Base-by-base conservation (phyloP, 2,113 vertebrate genomes). In the Phaethornis superciliosus region DNA sequence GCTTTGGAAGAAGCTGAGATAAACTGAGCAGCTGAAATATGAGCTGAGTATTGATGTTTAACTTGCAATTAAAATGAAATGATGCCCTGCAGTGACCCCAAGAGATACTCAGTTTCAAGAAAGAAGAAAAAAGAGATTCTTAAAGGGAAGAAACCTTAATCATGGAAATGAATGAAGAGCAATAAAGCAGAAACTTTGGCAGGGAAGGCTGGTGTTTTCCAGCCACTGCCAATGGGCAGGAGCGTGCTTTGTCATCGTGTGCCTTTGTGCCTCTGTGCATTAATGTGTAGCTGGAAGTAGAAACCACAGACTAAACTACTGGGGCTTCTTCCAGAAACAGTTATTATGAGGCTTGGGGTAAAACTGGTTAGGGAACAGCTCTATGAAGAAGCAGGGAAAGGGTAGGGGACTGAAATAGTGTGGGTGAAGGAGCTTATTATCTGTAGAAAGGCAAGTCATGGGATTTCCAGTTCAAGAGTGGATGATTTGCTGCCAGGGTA, bases 21-120 rank as follows among this genome's bases (percentile, higher is more conserved):
- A 81, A 87, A 95, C 59, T 2, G 33, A 82, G 51, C 85, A 92
- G 80, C 81, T 64, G 93, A 93, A 93, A 92, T 95, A 79, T 15
- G 88, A 94, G 70, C 81, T 62, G 82, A 86, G 85, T 84, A 84
- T 82, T 95, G 90, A 93, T 94, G 86, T 88, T 93, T 58, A 96
- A 83, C 71, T 95, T 88, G 71, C 87, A 93, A 91, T 92, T 95
- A 85, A 95, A 96, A 94, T 94, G 11, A 92, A 96, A 84, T 51
- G 11, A 64, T 89, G 93, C 81, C 90, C 94, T 94, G 70, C 51
- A 89, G 3, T 95, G 92, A 95, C 86, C 78, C 49, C 0, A 0
- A 58, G 78, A 91, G 46, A 76, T 81, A 20, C 67, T 93, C 40
- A 23, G 27, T 88, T 93, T 91, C 90, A 78, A 91, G 82, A 68